Percentiles rank a stretch among this genome's conserved stretches.
phyloP scores from a whole-genome alignment of 2,797 vertebrate species.

The Sebastes goodei region DNA sequence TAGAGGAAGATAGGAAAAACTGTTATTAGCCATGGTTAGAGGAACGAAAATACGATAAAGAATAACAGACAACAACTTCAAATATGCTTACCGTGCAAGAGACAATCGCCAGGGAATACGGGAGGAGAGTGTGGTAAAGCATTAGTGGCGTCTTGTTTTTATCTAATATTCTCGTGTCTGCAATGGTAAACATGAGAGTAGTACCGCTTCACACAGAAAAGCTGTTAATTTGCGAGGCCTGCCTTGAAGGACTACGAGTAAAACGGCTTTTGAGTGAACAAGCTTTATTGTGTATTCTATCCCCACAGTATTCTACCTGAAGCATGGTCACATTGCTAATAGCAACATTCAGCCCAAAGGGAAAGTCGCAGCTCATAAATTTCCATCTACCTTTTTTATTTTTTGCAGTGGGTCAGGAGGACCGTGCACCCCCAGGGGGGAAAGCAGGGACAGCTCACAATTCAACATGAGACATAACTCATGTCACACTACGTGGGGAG shows the following conservation, averaged over 20 bases:
- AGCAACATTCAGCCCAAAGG: conserved; percentile 55
- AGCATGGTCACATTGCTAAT: conserved; percentile 54
- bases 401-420: conserved; percentile 45
- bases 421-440: conserved; percentile 24
- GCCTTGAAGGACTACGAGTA: conserved; percentile 12
- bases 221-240: conserved; percentile 27
- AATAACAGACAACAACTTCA: conserved; percentile 72
- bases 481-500: conserved; percentile 49
- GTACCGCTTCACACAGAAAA: conserved; percentile 19
- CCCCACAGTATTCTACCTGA: conserved; percentile 41
- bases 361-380: conserved; percentile 55
- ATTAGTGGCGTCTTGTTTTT: conserved; percentile 44
- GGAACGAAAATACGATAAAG: conserved; percentile 70
- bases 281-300: conserved; percentile 23
- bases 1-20: conserved; percentile 73
- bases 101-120: conserved; percentile 43
- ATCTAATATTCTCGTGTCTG: conserved; percentile 44
- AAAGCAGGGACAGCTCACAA: conserved; percentile 56
- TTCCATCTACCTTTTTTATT: conserved; percentile 39
- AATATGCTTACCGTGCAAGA: conserved; percentile 74
- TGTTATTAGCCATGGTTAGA: conserved; percentile 73
- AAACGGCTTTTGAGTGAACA: conserved; percentile 21
- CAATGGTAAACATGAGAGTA: conserved; percentile 37
- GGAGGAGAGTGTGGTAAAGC: conserved; percentile 24
- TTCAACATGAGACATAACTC: conserved; percentile 70